Evolutionary conservation across 2,113 vertebrate species (phyloP), one percentile per base, ranked within the genome.

Genomic region (Eleginops maclovinus): DNA sequence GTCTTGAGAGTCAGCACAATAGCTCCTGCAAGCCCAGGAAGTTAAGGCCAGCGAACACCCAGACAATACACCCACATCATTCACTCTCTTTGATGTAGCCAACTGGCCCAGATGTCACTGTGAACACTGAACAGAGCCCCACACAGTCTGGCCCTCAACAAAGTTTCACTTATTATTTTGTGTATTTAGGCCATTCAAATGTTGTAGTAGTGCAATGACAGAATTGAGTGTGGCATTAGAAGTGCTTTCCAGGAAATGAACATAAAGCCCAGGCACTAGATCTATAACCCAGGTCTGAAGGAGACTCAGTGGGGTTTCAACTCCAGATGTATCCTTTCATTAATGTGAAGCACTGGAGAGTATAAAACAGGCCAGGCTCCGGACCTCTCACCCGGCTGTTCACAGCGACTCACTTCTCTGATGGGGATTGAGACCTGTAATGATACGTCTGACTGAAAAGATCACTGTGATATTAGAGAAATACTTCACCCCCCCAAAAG

Each of bases 271-370:
- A 28, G 36, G 46, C 0, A 19, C 44, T 71, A 56, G 50, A 84
- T 46, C 72, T 87, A 44, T 70, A 49, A 43, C 11, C 9, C 36
- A 44, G 68, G 49, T 70, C 67, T 81, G 26, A 83, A 19, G 58
- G 75, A 83, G 85, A 77, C 64, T 72, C 54, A 40, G 77, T 66
- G 53, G 75, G 76, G 50, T 89, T 86, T 69, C 81, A 89, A 82
- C 21, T 82, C 86, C 90, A 92, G 86, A 90, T 92, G 89, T 87
- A 91, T 87, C 87, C 87, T 85, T 85, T 84, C 64, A 87, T 92
- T 89, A 93, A 80, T 79, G 54, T 87, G 61, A 87, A 31, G 4
- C 61, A 44, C 44, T 54, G 16, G 53, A 82, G 64, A 64, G 54
- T 56, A 72, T 65, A 75, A 89, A 85, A 75, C 70, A 73, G 65